Percentiles rank a stretch among this genome's conserved stretches.
phyloP scores from a whole-genome alignment of 2,113 vertebrate species.

The Passer domesticus region DNA sequence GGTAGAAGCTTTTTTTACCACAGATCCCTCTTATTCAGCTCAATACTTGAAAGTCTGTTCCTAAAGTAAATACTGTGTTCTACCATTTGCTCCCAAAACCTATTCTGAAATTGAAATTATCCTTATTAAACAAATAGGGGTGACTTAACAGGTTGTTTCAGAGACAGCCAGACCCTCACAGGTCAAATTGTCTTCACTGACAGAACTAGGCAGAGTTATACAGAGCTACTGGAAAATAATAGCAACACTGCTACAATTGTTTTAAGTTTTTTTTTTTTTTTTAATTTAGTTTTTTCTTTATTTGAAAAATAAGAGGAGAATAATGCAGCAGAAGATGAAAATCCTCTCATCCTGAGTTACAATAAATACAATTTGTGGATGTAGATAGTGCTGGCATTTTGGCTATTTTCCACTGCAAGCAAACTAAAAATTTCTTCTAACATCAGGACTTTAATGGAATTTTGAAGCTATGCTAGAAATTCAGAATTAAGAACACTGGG shows the following conservation, averaged over 20 bases:
- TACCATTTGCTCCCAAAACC: background rate
- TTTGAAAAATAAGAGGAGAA: background rate
- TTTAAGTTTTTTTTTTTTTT: background rate
- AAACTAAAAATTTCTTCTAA: background rate
- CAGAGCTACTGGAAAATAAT: background rate
- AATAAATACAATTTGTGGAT: background rate
- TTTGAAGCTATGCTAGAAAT: background rate
- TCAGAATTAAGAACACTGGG: background rate
- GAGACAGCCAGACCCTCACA: background rate
- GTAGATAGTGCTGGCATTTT: background rate
- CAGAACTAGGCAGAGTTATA: background rate
- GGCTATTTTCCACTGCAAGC: background rate
- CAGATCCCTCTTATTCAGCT: background rate
- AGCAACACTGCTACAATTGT: background rate
- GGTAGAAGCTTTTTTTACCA: background rate
- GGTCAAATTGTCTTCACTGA: background rate
- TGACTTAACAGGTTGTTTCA: background rate
- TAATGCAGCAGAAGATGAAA: background rate
- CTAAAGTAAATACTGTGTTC: background rate
- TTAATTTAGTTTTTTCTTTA: background rate
- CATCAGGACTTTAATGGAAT: background rate
- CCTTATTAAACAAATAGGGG: background rate
- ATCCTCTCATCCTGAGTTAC: background rate
- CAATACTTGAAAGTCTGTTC: background rate
- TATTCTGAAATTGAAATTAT: background rate